Base-by-base conservation (phyloP, 2,797 vertebrate species). In the Urosaurus nigricauda region DNA sequence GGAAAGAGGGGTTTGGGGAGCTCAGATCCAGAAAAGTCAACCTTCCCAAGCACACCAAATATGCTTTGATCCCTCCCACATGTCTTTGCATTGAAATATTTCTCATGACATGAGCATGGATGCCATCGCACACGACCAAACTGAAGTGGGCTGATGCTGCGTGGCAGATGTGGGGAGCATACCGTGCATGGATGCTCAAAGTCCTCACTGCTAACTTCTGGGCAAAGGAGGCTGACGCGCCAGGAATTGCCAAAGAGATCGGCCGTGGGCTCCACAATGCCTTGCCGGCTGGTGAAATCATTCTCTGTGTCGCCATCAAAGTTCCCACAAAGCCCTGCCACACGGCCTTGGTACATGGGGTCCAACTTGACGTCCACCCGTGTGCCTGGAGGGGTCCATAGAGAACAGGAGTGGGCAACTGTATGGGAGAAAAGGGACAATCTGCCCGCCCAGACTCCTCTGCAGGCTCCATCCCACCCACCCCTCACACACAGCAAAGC, bases 231-330 rank as follows among this genome's bases (percentile, higher is more conserved):
- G 89, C 96, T 98, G 96, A 99, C 96, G 75, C 98, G 98, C 98
- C 98, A 99, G 75, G 98, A 98, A 96, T 99, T 98, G 70, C 98
- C 98, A 1, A 98, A 98, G 89, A 98, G 96, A 88, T 98, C 97
- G 0, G 98, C 90, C 0, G 97, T 98, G 4, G 98, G 97, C 88
- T 99, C 98, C 32, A 98, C 92, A 3, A 97, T 98, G 8, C 98
- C 98, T 89, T 99, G 98, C 12, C 95, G 96, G 3, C 97, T 98
- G 68, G 93, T 95, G 77, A 98, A 98, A 93, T 99, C 98, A 0
- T 99, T 98, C 89, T 98, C 97, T 0, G 98, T 93, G 40, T 99
- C 97, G 0, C 98, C 98, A 0, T 99, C 98, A 24, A 98, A 99
- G 96, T 99, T 98, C 2, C 98, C 98, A 0, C 98, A 98, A 84